Evolutionary conservation across 2,113 vertebrate genomes (phyloP), one percentile per base, ranked within the genome.

Genomic region (Poecile atricapillus): DNA sequence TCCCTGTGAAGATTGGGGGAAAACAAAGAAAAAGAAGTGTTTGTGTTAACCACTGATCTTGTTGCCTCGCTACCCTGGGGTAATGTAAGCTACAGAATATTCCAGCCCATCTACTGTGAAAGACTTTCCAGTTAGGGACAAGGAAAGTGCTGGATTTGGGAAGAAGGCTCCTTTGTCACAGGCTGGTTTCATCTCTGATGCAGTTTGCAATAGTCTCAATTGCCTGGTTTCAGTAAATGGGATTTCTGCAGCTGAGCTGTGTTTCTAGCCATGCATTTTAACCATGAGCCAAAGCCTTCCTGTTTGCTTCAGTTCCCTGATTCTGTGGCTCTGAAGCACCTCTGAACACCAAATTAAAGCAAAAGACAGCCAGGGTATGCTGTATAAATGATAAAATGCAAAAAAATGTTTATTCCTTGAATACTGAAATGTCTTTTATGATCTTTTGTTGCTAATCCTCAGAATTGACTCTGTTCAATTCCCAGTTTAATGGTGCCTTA

Each of bases 1-100:
- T 98, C 99, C 99, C 99, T 99, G 96, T 70, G 97, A 97, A 37
- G 60, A 85, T 30, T 5, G 30, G 39, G 41, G 1, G 43, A 24
- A 74, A 21, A 91, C 87, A 92, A 35, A 41, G 16, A 25, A 41
- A 47, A 49, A 47, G 5, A 90, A 37, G n/a, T 4, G 27, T 64
- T 89, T 68, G 74, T 15, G n/a, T 94, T 85, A 74, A 90, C 90
- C 37, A 41, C 2, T 9, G 47, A 68, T 14, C 7, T 50, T 62
- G 11, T 10, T 69, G 44, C 67, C 22, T 27, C 60, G 35, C 31
- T 81, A 2, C 62, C 69, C 23, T 33, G 63, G 70, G 47, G 14
- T n/a, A 83, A 30, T 41, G 39, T 0, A 67, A 62, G 35, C 50
- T 21, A 60, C 8, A 59, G 53, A 76, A 30, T 33, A 21, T 17